Base-by-base conservation (phyloP, 2,888 invertebrate genomes). In the Allygus modestus region DNA sequence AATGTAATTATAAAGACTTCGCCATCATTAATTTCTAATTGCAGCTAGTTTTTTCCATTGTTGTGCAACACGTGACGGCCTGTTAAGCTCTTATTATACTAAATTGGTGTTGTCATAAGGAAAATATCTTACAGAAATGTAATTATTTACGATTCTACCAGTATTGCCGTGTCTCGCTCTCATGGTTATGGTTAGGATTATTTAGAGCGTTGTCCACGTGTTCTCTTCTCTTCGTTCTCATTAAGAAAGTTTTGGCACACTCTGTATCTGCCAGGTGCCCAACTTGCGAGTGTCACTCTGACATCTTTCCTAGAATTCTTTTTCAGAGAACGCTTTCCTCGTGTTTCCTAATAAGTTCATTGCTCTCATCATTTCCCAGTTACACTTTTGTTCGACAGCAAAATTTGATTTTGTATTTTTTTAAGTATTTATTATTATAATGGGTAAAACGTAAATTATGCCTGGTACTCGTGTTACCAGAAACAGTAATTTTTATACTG, bases 201-300 rank as follows among this genome's bases (percentile, higher is more conserved):
- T 46, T 46, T 46, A 46, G 17, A 46, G 12, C 46, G 12, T 46
- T 46, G 46, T 12, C 46, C 46, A 46, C 17, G n/a, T 46, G 46
- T 46, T 2, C 17, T 46, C 46, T 46, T 46, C 46, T 37, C 37
- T 37, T 37, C 37, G 58, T 58, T 58, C 23, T 65, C 5, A n/a
- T 65, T 65, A 26, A 65, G 65, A 65, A 26, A 17, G 28, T 65
- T 54, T 54, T 54, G 54, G 54, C 54, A 54, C 46, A 23, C 54
- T 7, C 20, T 23, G 11, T 4, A 23, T 54, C 65, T 28, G 31
- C 65, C 65, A 26, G 54, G 54, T 54, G 65, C 12, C 17, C 65
- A 4, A 65, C 28, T 65, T 65, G 65, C 15, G 17, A 31, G n/a
- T 15, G 12, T 65, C 12, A 31, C 0, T 28, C 15, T 15, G 31